Conservation (phyloP, 2,113 vertebrate genomes). For the Ptyas mucosa region DNA sequence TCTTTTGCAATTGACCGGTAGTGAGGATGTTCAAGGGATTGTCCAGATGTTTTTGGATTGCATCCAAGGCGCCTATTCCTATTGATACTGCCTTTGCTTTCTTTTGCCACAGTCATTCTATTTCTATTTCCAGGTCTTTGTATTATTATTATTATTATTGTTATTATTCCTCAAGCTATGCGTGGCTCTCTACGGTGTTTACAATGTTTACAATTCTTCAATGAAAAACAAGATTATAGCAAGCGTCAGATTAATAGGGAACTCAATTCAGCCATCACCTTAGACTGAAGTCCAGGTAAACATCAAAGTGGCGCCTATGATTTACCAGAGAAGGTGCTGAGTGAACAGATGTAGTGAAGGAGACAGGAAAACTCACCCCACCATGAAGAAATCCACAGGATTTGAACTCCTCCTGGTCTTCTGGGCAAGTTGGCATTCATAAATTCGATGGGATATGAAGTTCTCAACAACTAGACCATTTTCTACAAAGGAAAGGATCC, state of each 20-base stretch:
- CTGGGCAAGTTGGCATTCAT: not conserved
- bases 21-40: not conserved
- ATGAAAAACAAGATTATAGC: not conserved
- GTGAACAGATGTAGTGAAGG: not conserved
- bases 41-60: not conserved
- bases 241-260: not conserved
- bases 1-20: not conserved
- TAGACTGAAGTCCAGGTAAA: not conserved
- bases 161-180: not conserved
- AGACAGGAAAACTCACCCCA: not conserved
- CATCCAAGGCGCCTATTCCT: not conserved
- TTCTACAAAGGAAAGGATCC: too few relatives aligned
- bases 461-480: not conserved
- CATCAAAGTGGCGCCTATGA: not conserved
- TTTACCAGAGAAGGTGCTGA: not conserved
- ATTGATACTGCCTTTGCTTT: not conserved
- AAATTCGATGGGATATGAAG: not conserved
- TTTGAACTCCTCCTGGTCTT: not conserved
- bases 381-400: not conserved
- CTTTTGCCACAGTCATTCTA: not conserved
- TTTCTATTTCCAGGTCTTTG: not conserved
- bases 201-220: not conserved
- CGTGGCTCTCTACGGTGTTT: not conserved
- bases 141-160: not conserved
- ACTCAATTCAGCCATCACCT: not conserved